phyloP scores from a whole-genome alignment of 2,888 invertebrate genomes.

The Lasius fuliginosus region DNA sequence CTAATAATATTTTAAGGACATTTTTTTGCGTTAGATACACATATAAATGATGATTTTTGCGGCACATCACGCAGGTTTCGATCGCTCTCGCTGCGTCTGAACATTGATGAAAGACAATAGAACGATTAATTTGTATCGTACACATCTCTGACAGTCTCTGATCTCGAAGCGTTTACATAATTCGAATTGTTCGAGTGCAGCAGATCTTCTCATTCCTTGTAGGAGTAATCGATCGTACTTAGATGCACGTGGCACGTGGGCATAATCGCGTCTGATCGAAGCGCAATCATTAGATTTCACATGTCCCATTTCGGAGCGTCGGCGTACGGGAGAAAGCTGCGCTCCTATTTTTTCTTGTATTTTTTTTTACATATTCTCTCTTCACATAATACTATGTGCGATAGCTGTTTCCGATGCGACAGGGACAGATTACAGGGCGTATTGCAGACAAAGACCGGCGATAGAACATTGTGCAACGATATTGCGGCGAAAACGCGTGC shows the following conservation, averaged over 20 bases:
- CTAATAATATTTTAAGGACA: neutral
- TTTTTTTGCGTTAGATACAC: neutral
- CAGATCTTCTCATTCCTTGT: neutral
- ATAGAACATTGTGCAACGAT: conserved; percentile 34
- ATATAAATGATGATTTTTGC: neutral
- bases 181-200: neutral
- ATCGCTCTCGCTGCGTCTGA: neutral
- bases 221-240: conserved; percentile 3
- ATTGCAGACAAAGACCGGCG: neutral
- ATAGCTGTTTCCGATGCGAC: neutral
- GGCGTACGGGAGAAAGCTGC: conserved; percentile 53
- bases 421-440: neutral
- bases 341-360: conserved; percentile 16
- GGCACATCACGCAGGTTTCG: neutral
- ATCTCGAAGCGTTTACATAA: neutral
- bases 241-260: conserved; percentile 12
- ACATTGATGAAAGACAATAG: neutral
- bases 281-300: conserved; percentile 28
- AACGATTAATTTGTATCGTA: neutral
- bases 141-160: neutral
- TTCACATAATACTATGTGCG: neutral
- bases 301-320: conserved; percentile 30
- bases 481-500: neutral
- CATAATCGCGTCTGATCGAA: conserved; percentile 11
- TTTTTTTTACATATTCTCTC: conserved; percentile 17